These are phyloP conservation scores for Chaetops frenatus DNA, from an alignment of 2,113 vertebrate genomes.

Conservation along the genomic window DNA sequence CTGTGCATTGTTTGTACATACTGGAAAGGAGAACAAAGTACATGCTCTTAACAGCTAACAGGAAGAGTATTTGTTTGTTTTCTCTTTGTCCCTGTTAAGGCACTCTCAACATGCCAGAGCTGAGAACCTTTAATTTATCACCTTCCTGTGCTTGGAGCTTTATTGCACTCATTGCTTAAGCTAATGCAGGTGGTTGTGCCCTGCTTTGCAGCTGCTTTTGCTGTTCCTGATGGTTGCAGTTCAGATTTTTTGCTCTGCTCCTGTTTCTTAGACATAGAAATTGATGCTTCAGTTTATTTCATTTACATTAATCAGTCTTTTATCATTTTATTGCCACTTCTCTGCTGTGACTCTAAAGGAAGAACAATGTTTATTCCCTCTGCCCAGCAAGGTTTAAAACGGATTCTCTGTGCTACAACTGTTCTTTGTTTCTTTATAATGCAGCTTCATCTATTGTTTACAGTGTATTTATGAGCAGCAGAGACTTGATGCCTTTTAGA, in stretches of 20 bases:
- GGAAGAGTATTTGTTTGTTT: slow-evolving; percentile 32
- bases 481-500: background rate
- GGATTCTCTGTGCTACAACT: background rate
- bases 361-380: background rate
- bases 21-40: slow-evolving; percentile 2
- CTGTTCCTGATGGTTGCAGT: background rate
- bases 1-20: background rate
- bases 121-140: slow-evolving; percentile 59
- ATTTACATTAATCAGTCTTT: slow-evolving; percentile 17
- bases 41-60: background rate
- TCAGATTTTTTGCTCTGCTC: background rate
- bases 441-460: background rate
- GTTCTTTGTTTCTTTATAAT: slow-evolving; percentile 45
- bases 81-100: slow-evolving; percentile 25
- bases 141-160: background rate
- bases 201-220: slow-evolving; percentile 30
- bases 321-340: slow-evolving; percentile 8
- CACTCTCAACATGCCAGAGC: slow-evolving; percentile 12
- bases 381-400: slow-evolving; percentile 4
- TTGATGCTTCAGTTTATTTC: slow-evolving; percentile 14
- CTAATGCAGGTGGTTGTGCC: background rate
- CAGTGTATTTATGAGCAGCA: background rate
- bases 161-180: slow-evolving; percentile 24
- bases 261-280: background rate
- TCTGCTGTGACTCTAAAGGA: background rate